Percentiles rank a stretch among this genome's conserved stretches.
Conservation (phyloP, 2,888 invertebrate species). For the Electrophaes corylata region DNA sequence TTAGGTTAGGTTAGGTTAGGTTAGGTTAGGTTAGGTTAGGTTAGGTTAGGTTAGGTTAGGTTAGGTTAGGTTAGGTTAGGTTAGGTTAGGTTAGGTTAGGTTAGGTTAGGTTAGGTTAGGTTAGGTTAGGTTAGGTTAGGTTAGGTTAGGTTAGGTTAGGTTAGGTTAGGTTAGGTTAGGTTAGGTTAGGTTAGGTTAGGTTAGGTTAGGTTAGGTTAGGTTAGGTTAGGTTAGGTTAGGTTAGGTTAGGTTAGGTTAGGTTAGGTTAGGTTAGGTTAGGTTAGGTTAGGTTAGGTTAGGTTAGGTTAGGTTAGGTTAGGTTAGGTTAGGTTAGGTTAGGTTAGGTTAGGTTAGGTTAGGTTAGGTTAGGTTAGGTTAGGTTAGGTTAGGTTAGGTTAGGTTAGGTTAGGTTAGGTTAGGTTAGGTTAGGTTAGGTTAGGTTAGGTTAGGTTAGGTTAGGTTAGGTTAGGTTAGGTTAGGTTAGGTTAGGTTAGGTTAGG, state of each 20-base stretch:
- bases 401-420: conserved; percentile 38
- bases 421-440: conserved; percentile 37
- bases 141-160: conserved; percentile 34
- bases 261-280: conserved; percentile 33
- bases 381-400: conserved; percentile 39
- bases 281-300: conserved; percentile 37
- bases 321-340: conserved; percentile 37
- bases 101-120: conserved; percentile 38
- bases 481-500: conserved; percentile 34
- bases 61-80: conserved; percentile 35
- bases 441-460: conserved; percentile 35
- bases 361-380: conserved; percentile 39
- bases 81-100: conserved; percentile 35
- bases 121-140: conserved; percentile 39
- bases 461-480: conserved; percentile 34
- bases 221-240: too few species aligned
- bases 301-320: conserved; percentile 39
- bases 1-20: conserved; percentile 30
- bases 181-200: too few species aligned
- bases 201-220: too few species aligned
- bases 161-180: neutral
- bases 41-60: conserved; percentile 31
- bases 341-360: conserved; percentile 39
- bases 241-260: neutral
- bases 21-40: conserved; percentile 29